phyloP scores from a whole-genome alignment of 2,888 invertebrate genomes.

The Tetropium fuscum region DNA sequence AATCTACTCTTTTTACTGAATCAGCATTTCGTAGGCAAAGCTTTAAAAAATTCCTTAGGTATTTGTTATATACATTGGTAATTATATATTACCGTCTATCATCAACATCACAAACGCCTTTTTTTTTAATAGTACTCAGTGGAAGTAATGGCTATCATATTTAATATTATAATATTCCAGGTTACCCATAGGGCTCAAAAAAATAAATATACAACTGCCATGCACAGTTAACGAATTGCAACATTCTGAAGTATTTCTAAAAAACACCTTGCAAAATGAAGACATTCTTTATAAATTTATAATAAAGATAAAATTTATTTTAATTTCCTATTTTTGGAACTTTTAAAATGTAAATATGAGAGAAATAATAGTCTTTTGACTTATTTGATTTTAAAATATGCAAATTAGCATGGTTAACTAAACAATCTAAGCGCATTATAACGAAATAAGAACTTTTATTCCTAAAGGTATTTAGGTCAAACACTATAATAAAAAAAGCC shows the following conservation, averaged over 20 bases:
- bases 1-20: slow-evolving; percentile 32
- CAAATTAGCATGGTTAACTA: too few species aligned
- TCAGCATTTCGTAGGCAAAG: slow-evolving; percentile 21
- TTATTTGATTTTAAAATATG: too few species aligned
- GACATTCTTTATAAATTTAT: too few species aligned
- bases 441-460: too few species aligned
- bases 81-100: slow-evolving; percentile 12
- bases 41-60: slow-evolving; percentile 13
- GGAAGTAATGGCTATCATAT: slow-evolving; percentile 63
- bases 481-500: too few species aligned
- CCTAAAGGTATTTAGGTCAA: too few species aligned
- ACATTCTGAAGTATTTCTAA: not conserved
- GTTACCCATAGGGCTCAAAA: slow-evolving; percentile 37
- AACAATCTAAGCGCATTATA: too few species aligned
- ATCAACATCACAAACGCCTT: slow-evolving; percentile 36
- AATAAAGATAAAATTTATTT: too few species aligned
- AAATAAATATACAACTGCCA: slow-evolving; percentile 26
- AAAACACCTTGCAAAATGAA: too few species aligned
- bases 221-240: slow-evolving; percentile 14
- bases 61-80: not conserved
- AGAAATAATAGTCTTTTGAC: too few species aligned
- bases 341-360: too few species aligned
- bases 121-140: slow-evolving; percentile 52
- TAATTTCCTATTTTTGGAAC: too few species aligned
- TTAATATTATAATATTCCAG: slow-evolving; percentile 28